Conservation (phyloP, 2,888 invertebrate genomes). For the Phragmatobia fuliginosa region DNA sequence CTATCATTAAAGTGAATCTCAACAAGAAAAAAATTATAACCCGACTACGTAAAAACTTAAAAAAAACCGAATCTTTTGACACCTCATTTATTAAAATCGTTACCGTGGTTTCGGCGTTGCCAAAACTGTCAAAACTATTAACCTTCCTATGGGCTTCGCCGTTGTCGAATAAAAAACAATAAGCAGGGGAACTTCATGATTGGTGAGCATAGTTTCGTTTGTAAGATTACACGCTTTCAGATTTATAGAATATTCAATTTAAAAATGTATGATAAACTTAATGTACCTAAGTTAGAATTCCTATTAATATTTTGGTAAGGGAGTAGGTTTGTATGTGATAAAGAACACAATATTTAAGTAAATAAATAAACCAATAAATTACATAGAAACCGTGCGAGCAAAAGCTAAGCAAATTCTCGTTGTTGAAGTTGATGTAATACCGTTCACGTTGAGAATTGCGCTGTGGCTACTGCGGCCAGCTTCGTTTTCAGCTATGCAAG, state of each 20-base stretch:
- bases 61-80: too few species aligned
- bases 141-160: too few species aligned
- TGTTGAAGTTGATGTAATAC: conserved; percentile 70
- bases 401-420: conserved; percentile 55
- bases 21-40: too few species aligned
- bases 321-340: conserved; percentile 18
- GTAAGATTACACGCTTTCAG: background rate
- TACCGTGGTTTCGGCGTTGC: too few species aligned
- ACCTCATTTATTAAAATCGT: too few species aligned
- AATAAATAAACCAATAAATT: conserved; percentile 44
- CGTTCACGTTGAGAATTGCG: conserved; percentile 89
- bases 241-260: background rate
- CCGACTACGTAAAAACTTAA: too few species aligned
- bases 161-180: too few species aligned
- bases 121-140: too few species aligned
- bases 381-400: conserved; percentile 62
- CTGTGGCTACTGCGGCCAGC: conserved; percentile 89
- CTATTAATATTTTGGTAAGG: conserved; percentile 2
- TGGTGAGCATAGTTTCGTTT: background rate
- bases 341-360: conserved; percentile 34
- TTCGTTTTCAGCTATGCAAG: conserved; percentile 88
- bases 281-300: background rate
- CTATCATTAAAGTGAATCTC: background rate
- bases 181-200: background rate
- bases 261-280: too few species aligned